Conservation (phyloP, 1,140 invertebrate genomes). For the Aphaenogaster ashmeadi region DNA sequence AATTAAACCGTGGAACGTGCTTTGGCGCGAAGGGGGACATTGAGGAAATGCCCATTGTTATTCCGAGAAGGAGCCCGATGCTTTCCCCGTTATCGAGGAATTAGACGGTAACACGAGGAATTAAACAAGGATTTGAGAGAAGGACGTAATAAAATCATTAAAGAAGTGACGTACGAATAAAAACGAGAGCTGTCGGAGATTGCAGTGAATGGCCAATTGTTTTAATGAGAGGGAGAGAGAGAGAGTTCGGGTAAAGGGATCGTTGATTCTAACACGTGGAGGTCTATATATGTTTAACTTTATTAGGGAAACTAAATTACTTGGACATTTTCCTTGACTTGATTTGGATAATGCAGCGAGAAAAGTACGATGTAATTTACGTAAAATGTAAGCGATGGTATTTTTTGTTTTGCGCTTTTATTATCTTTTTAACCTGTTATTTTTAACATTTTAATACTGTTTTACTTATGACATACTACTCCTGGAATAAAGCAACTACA, state of each 20-base stretch:
- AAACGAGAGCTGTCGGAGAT: constrained; percentile 15
- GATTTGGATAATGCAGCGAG: neutral
- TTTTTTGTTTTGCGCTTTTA: neutral
- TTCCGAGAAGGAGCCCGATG: constrained; percentile 64
- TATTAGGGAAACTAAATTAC: neutral
- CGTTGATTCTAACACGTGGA: constrained; percentile 35
- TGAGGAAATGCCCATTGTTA: constrained; percentile 66
- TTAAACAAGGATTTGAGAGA: constrained; percentile 66
- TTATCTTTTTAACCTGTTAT: neutral
- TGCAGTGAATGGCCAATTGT: constrained; percentile 54
- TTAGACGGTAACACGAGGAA: constrained; percentile 69
- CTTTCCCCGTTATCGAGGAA: constrained; percentile 73
- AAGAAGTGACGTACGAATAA: constrained; percentile 38
- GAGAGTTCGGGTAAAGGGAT: constrained; percentile 8
- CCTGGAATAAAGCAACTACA: neutral
- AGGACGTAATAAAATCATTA: constrained; percentile 70
- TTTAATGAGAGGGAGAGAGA: constrained; percentile 26
- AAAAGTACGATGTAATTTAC: neutral
- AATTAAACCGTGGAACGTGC: constrained; percentile 71
- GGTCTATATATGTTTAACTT: constrained; percentile 7
- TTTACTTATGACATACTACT: neutral
- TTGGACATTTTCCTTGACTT: neutral
- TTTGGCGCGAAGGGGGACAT: constrained; percentile 31
- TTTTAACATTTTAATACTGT: neutral
- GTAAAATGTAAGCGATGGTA: neutral